Conservation (phyloP, 1,140 invertebrate genomes). For the Drosophila persimilis region DNA sequence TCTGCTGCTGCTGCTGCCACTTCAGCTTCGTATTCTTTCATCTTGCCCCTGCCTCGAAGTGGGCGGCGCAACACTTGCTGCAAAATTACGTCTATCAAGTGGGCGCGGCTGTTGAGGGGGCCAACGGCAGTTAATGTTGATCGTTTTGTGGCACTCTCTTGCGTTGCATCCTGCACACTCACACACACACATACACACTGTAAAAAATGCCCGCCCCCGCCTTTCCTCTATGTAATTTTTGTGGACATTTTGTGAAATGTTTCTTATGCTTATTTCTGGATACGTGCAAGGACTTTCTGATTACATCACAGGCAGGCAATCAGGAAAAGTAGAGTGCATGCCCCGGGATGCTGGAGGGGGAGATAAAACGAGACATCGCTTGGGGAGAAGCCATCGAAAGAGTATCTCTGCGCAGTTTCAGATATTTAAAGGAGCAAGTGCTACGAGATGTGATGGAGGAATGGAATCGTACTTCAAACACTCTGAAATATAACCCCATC, state of each 20-base stretch:
- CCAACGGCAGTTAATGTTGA: slow-evolving; percentile 52
- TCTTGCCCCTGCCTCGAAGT: slow-evolving; percentile 10
- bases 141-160: slow-evolving; percentile 68
- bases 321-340: no score
- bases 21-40: neutral
- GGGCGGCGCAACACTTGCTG: slow-evolving; percentile 27
- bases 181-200: slow-evolving; percentile 3
- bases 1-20: slow-evolving; percentile 24
- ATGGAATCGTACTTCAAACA: no score
- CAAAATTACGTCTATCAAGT: slow-evolving; percentile 73
- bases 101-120: slow-evolving; percentile 19
- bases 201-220: neutral
- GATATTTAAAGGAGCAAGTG: no score
- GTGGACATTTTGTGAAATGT: slow-evolving; percentile 56
- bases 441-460: no score
- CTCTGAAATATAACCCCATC: no score
- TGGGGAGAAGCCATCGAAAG: no score
- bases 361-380: no score
- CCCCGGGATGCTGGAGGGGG: no score
- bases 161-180: slow-evolving; percentile 32
- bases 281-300: slow-evolving; percentile 49
- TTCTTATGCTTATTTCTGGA: slow-evolving; percentile 63
- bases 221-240: slow-evolving; percentile 44
- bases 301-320: slow-evolving; percentile 16
- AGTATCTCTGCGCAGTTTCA: no score